Conservation (phyloP, 2,888 invertebrate genomes). For the Endotricha flammealis region DNA sequence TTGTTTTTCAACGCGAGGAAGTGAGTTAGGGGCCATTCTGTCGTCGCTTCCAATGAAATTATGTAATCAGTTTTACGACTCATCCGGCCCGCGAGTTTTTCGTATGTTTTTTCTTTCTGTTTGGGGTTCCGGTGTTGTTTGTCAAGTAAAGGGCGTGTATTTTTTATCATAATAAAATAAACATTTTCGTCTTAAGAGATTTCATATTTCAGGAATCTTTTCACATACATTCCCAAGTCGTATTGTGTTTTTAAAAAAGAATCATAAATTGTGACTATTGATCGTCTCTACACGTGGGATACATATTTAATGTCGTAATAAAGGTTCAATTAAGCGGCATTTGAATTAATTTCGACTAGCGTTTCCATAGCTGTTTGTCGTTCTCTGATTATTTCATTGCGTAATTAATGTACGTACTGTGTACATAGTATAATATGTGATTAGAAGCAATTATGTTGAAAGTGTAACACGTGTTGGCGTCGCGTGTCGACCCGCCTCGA, state of each 20-base stretch:
- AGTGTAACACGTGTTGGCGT: conserved; percentile 67
- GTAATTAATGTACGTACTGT: conserved; percentile 11
- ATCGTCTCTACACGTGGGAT: no score
- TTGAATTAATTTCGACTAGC: conserved; percentile 3
- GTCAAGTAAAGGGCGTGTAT: conserved; percentile 19
- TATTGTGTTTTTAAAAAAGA: no score
- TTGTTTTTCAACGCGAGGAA: conserved; percentile 63
- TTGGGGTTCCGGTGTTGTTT: conserved; percentile 25
- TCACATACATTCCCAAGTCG: no score
- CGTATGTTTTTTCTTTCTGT: conserved; percentile 37
- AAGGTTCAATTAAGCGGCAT: neutral
- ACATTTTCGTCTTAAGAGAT: conserved; percentile 5
- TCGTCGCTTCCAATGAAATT: conserved; percentile 68
- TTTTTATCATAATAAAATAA: conserved; percentile 16
- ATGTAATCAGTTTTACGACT: conserved; percentile 69
- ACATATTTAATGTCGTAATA: neutral
- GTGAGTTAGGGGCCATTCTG: conserved; percentile 58
- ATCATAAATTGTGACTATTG: no score
- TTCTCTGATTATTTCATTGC: conserved; percentile 6
- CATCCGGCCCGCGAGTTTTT: conserved; percentile 54
- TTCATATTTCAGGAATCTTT: no score
- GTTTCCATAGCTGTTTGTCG: conserved; percentile 2
- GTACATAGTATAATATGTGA: conserved; percentile 34
- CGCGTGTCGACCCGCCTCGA: conserved; percentile 57
- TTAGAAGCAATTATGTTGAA: conserved; percentile 72